Evolutionary conservation across 2,888 invertebrate genomes (phyloP), one percentile per base, ranked within the genome.

Genomic region (Andrena hattorfiana): DNA sequence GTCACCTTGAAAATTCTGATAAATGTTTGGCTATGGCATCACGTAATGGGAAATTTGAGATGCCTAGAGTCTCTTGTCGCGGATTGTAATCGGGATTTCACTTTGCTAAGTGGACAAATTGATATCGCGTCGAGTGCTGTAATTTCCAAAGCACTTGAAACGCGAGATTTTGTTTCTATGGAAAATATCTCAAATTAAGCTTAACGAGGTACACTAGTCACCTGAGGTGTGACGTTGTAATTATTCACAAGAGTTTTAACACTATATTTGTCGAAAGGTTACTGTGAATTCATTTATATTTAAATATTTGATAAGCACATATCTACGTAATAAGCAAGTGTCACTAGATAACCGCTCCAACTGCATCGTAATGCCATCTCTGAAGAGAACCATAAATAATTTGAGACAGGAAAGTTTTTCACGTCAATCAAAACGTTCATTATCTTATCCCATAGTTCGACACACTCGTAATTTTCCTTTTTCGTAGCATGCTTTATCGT

Each of bases 361-460:
- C 5, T 51, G 67, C 48, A 69, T 64, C 8, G 73, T 59, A 48
- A 63, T 74, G 81, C 74, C 81, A 81, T 81, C 81, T 81, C 56
- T 73, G 81, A 81, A 74, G 49, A 20, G 16, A 81, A 69, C 32
- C 32, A 64, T 28, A 63, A 67, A 28, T 81, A 51, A 69, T 51
- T 73, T 64, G 8, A 10, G n/a, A 23, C 49, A n/a, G 13, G 2
- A 59, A 74, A 81, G 20, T 54, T 54, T 68, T 68, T 30, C 26
- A 72, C 67, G 32, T 66, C 73, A 81, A 63, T 73, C n/a, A n/a
- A 49, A 49, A 56, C 13, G 32, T 64, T 54, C 28, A n/a, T 20
- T 49, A 81, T 73, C 73, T 73, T n/a, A 51, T 51, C n/a, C 51
- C 16, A 42, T 42, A 16, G 42, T 42, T 5, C 16, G 42, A 42